Conservation (phyloP, 1,140 invertebrate species). For the Pseudomyrmex flavicornis region DNA sequence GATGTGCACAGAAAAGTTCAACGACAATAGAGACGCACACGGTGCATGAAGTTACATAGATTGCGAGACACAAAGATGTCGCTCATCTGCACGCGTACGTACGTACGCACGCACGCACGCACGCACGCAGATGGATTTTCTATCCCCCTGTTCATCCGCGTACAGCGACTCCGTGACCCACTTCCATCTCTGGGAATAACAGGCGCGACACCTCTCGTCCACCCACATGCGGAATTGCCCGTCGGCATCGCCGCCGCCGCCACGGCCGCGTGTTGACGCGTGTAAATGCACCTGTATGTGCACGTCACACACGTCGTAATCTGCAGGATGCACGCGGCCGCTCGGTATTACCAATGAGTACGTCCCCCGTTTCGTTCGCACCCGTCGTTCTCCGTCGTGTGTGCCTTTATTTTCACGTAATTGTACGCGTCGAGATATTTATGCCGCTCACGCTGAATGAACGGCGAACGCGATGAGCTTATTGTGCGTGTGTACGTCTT, state of each 20-base stretch:
- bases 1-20: slow-evolving; percentile 15
- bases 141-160: slow-evolving; percentile 73
- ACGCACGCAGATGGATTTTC: slow-evolving; percentile 57
- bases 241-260: background rate
- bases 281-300: slow-evolving; percentile 41
- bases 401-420: slow-evolving; percentile 4
- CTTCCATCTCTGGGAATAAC: slow-evolving; percentile 74
- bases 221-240: slow-evolving; percentile 68
- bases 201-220: slow-evolving; percentile 52
- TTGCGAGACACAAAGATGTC: background rate
- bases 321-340: slow-evolving; percentile 32
- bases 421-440: slow-evolving; percentile 2
- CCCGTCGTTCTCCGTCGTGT: too few relatives aligned
- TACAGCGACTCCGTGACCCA: slow-evolving; percentile 72
- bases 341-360: slow-evolving; percentile 50
- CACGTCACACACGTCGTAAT: slow-evolving; percentile 47
- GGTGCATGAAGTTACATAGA: slow-evolving; percentile 35
- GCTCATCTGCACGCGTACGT: background rate
- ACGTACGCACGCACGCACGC: background rate
- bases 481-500: background rate
- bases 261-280: slow-evolving; percentile 46
- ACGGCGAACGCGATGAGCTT: background rate
- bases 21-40: slow-evolving; percentile 7
- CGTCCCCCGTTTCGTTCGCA: background rate
- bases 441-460: background rate